These are phyloP conservation scores for Cuniculus paca DNA, from an alignment of 2,797 vertebrate genomes.

Conservation along the genomic window DNA sequence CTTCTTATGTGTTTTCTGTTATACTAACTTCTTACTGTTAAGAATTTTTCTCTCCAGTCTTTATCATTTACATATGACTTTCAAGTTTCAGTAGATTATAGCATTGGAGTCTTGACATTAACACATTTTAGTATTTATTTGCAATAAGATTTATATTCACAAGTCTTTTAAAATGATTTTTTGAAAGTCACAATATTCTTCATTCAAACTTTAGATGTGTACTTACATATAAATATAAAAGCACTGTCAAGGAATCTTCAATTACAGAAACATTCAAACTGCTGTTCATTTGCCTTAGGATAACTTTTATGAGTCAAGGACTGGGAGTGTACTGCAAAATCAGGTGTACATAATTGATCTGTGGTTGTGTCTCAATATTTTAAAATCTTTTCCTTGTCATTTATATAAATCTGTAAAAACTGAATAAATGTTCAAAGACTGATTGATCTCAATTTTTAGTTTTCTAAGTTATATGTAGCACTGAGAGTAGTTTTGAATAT, in stretches of 20 bases:
- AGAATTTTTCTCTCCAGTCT: constrained; percentile 28
- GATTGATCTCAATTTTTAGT: constrained; percentile 33
- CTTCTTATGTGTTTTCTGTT: constrained; percentile 45
- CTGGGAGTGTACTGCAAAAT: not conserved
- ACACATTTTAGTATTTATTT: constrained; percentile 59
- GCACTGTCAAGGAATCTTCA: not conserved
- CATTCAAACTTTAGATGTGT: constrained; percentile 72
- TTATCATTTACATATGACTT: constrained; percentile 45
- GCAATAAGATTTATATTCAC: constrained; percentile 31
- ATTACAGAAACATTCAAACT: constrained; percentile 46
- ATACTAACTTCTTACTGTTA: not conserved
- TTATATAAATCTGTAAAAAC: constrained; percentile 43
- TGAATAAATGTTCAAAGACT: constrained; percentile 2
- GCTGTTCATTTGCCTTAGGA: constrained; percentile 27
- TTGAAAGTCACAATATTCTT: constrained; percentile 68
- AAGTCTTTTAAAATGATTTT: constrained; percentile 50
- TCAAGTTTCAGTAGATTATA: constrained; percentile 25
- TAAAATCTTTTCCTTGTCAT: constrained; percentile 20
- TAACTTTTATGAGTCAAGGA: constrained; percentile 53
- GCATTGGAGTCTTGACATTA: constrained; percentile 7
- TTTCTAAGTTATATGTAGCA: constrained; percentile 39
- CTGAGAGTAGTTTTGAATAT: constrained; percentile 41
- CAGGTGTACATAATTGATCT: not conserved
- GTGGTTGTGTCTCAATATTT: not conserved
- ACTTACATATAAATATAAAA: constrained; percentile 65